Evolutionary conservation across 1,140 invertebrate species (phyloP).

Genomic region (Zaprionus capensis): DNA sequence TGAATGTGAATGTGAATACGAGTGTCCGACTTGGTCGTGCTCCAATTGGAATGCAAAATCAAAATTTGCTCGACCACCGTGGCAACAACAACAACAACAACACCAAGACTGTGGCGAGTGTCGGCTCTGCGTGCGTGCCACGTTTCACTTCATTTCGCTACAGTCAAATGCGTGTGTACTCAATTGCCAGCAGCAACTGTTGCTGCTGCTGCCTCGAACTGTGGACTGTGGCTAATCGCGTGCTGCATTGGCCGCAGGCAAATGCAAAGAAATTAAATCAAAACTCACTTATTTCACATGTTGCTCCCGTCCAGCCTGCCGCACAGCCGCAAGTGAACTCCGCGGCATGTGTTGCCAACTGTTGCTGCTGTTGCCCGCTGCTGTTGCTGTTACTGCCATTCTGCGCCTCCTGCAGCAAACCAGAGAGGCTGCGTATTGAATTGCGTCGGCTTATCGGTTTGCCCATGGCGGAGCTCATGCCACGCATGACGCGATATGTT

Average conservation of each 20-base stretch:
- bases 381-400: constrained; percentile 48
- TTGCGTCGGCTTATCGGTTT: constrained; percentile 84
- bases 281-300: constrained; percentile 89
- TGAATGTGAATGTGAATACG: constrained; percentile 17
- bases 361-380: constrained; percentile 23
- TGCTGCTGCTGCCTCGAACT: background rate
- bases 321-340: constrained; percentile 92
- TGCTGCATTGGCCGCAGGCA: constrained; percentile 56
- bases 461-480: constrained; percentile 84
- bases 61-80: constrained; percentile 70
- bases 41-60: constrained; percentile 80
- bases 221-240: constrained; percentile 75
- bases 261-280: constrained; percentile 75
- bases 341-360: constrained; percentile 67
- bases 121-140: constrained; percentile 64
- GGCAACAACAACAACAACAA: constrained; percentile 49
- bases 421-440: constrained; percentile 70
- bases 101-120: background rate
- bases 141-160: constrained; percentile 82
- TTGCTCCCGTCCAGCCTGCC: constrained; percentile 92
- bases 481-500: constrained; percentile 81
- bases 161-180: constrained; percentile 79
- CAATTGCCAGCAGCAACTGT: constrained; percentile 58
- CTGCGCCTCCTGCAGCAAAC: constrained; percentile 46
- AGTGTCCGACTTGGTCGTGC: constrained; percentile 59